Percentiles rank a stretch among this genome's conserved stretches.
Evolutionary conservation across 2,797 vertebrate genomes (phyloP).

Genomic region (Orientallactaga sibirica): DNA sequence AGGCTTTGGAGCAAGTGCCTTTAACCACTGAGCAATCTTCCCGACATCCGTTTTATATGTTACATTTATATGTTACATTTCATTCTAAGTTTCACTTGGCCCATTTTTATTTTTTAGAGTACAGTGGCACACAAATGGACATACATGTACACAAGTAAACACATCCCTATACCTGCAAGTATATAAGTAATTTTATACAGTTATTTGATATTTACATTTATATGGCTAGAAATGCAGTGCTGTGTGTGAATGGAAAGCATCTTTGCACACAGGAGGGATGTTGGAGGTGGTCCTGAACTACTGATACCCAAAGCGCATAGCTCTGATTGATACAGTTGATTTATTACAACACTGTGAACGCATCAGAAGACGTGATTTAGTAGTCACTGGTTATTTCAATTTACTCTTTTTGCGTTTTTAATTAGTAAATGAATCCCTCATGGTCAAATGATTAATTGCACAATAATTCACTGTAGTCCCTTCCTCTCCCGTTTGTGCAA

Average conservation of each 20-base stretch:
- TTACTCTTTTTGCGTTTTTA: constrained; percentile 94
- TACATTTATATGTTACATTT: neutral
- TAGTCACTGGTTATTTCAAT: constrained; percentile 94
- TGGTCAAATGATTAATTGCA: constrained; percentile 94
- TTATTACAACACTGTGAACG: constrained; percentile 86
- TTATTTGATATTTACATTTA: neutral
- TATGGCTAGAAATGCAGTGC: neutral
- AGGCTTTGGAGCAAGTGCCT: too few relatives aligned
- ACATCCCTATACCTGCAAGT: neutral
- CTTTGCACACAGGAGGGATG: constrained; percentile 73
- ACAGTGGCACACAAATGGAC: neutral
- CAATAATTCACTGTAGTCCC: constrained; percentile 88
- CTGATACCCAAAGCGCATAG: constrained; percentile 78
- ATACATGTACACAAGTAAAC: fast-evolving
- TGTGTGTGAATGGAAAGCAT: neutral
- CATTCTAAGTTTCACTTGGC: neutral
- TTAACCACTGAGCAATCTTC: too few relatives aligned
- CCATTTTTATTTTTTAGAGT: neutral
- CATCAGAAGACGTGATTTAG: constrained; percentile 92
- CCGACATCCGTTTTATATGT: neutral
- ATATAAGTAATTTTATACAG: neutral
- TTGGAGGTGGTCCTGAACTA: constrained; percentile 66
- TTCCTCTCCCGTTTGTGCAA: constrained; percentile 82
- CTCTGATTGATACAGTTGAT: constrained; percentile 88
- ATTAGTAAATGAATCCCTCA: constrained; percentile 97